These are phyloP conservation scores for Urocolius indicus DNA, from an alignment of 2,113 vertebrate species.

Conservation along the genomic window DNA sequence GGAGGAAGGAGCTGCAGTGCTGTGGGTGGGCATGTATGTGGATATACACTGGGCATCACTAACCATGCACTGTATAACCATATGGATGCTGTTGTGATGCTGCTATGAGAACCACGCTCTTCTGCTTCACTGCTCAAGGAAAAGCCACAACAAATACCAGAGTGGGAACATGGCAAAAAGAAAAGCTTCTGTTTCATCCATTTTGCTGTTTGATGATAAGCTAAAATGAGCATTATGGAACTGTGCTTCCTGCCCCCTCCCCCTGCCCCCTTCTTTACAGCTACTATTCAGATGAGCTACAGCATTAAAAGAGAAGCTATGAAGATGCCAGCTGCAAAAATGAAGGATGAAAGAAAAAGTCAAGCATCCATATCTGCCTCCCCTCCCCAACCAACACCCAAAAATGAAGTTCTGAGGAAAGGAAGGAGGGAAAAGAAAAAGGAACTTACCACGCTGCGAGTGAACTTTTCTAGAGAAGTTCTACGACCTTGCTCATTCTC, in stretches of 20 bases:
- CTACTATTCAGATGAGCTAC: slow-evolving; percentile 4
- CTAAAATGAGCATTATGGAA: not conserved
- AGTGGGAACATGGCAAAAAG: slow-evolving; percentile 10
- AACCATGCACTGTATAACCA: not conserved
- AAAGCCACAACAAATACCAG: slow-evolving; percentile 6
- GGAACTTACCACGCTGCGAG: slow-evolving; percentile 95
- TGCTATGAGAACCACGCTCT: slow-evolving; percentile 10
- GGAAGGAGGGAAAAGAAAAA: slow-evolving; percentile 60
- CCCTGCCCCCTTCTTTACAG: not conserved
- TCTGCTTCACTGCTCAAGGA: not conserved
- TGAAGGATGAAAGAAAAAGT: slow-evolving; percentile 30
- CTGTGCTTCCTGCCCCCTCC: not conserved
- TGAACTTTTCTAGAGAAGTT: slow-evolving; percentile 99
- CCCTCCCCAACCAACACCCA: slow-evolving; percentile 13
- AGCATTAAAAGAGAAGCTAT: slow-evolving; percentile 55
- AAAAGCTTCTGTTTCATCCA: not conserved
- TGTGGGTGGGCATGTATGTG: not conserved
- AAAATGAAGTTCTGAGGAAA: slow-evolving; percentile 60
- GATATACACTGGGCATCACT: not conserved
- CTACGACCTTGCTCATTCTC: slow-evolving; percentile 96
- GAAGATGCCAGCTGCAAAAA: slow-evolving; percentile 56
- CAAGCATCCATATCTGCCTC: not conserved
- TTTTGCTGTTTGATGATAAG: slow-evolving; percentile 14
- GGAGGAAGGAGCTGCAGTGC: not conserved
- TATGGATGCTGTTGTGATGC: not conserved